Evolutionary conservation across 1,140 invertebrate genomes (phyloP), one percentile per base, ranked within the genome.

Genomic region (Drosophila willistoni): DNA sequence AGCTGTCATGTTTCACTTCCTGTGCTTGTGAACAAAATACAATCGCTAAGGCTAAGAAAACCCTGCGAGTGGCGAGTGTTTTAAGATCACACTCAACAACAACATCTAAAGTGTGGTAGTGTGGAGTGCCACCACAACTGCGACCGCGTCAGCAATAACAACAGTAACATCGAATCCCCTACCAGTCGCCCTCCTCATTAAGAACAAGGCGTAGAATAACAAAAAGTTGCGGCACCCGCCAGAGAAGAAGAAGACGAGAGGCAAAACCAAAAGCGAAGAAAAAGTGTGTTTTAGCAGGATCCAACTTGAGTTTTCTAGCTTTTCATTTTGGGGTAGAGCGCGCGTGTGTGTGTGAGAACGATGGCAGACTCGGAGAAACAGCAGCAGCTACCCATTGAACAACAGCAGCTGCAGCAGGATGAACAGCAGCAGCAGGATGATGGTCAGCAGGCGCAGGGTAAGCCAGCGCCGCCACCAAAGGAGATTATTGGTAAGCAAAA

Each of bases 281-380:
- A 22, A 51, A 19, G 7, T 22, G 44, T n/a, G 44, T 51, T 51
- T 9, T 36, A 75, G 68, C n/a, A 71, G 64, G 59, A 63, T 66
- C 56, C 42, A 51, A 44, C 72, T 69, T 79, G 69, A 73, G 57
- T 79, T 79, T 71, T 74, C 71, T 78, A 69, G 66, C 74, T 71
- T 78, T 74, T 74, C 74, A 59, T 59, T 79, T 79, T 77, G 73
- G 77, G 74, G 77, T 69, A 79, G 73, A 65, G 63, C 56, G 64
- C 39, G 64, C 61, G 73, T 33, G 63, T 71, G 75, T 78, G 72
- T 65, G 75, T 71, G 75, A 68, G 68, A 68, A 80, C 77, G 72
- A 92, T 92, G 91, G 91, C 90, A 90, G 91, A 92, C 79, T 91
- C 91, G 33, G 91, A 91, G 78, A 91, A 90, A 76, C 86, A 87